Conservation (phyloP, 2,797 vertebrate species). For the Bradypodion pumilum region DNA sequence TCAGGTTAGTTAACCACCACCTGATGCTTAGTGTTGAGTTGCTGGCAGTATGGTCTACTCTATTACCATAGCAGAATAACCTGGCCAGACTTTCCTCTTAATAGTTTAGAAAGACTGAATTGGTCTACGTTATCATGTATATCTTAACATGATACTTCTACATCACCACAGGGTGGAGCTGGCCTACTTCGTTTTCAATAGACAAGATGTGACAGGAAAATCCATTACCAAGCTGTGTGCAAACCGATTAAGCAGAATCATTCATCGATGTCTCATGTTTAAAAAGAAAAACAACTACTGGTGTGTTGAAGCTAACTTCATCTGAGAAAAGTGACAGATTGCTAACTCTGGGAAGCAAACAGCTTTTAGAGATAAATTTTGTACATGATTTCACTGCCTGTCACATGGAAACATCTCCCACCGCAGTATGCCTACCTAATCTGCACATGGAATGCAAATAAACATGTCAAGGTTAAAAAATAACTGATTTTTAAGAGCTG, state of each 20-base stretch:
- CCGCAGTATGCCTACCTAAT: slow-evolving; percentile 1
- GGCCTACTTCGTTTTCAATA: slow-evolving; percentile 1
- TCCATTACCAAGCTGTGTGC: neutral
- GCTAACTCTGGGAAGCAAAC: neutral
- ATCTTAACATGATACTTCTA: slow-evolving; percentile 4
- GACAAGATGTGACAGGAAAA: slow-evolving; percentile 2
- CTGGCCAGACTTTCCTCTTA: too few relatives aligned
- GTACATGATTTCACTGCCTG: slow-evolving; percentile 4
- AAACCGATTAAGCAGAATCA: slow-evolving; percentile 25
- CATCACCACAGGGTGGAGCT: slow-evolving; percentile 68
- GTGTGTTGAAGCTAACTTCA: slow-evolving; percentile 13
- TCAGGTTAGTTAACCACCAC: too few relatives aligned
- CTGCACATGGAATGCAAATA: slow-evolving; percentile 17
- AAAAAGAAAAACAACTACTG: slow-evolving; percentile 8
- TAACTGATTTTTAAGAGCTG: slow-evolving; percentile 16
- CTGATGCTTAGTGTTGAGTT: too few relatives aligned
- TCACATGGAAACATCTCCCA: slow-evolving; percentile 11
- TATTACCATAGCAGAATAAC: too few relatives aligned
- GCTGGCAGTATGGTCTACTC: too few relatives aligned
- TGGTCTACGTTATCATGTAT: neutral
- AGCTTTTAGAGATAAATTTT: slow-evolving; percentile 3
- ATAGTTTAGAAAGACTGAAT: neutral
- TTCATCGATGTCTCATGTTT: neutral
- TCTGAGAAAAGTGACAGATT: slow-evolving; percentile 17
- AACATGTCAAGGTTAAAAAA: slow-evolving; percentile 14